A percentile compares a stretch with the other conserved stretches of the same genome.
Evolutionary conservation across 2,888 invertebrate species (phyloP).

Genomic region (Erebia aethiops): DNA sequence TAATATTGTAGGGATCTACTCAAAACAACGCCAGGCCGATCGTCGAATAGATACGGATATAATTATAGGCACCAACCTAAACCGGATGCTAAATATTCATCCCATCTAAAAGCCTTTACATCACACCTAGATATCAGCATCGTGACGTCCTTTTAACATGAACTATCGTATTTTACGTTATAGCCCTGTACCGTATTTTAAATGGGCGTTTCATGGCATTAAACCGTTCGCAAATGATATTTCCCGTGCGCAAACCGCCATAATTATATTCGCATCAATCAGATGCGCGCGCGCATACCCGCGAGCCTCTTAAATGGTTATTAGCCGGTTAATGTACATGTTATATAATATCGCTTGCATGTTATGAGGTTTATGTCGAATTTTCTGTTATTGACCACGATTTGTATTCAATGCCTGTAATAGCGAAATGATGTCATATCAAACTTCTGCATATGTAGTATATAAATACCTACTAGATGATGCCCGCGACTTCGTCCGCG

Average conservation of each 20-base stretch:
- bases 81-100: constrained; percentile 18
- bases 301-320: constrained; percentile 67
- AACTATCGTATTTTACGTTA: constrained; percentile 34
- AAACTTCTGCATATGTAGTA: not conserved
- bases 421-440: not conserved
- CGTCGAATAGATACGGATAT: not conserved
- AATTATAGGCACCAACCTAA: constrained; percentile 9
- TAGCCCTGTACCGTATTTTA: constrained; percentile 38
- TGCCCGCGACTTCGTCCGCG: no score
- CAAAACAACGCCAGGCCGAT: not conserved
- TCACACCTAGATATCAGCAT: constrained; percentile 31
- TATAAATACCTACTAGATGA: no score
- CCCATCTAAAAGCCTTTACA: constrained; percentile 1
- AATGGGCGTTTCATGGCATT: constrained; percentile 47
- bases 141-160: constrained; percentile 37
- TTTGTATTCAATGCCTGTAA: not conserved
- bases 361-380: not conserved
- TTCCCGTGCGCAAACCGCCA: constrained; percentile 64
- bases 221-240: constrained; percentile 67
- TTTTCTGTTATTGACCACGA: constrained; percentile 8
- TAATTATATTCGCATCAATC: constrained; percentile 82
- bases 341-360: constrained; percentile 42
- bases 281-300: constrained; percentile 61
- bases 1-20: no score
- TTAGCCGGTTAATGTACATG: constrained; percentile 57